A percentile compares a stretch with the other conserved stretches of the same genome.
These are phyloP conservation scores for Esperia sulphurella DNA, from an alignment of 2,888 invertebrate species.

Conservation along the genomic window DNA sequence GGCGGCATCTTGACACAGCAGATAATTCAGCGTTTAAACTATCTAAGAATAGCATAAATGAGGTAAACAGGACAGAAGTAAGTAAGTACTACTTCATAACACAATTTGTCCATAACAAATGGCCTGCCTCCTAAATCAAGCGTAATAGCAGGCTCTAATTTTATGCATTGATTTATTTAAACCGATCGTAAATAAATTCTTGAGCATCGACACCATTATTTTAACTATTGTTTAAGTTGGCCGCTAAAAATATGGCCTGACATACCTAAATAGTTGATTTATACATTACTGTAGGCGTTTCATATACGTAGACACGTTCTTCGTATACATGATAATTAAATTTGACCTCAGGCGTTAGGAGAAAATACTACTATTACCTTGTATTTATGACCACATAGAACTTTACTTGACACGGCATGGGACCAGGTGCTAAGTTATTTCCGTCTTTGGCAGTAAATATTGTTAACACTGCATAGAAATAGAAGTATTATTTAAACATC, in stretches of 20 bases:
- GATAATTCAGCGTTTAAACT: too few species aligned
- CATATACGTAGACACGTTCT: slow-evolving; percentile 39
- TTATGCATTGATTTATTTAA: slow-evolving; percentile 73
- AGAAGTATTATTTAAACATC: slow-evolving; percentile 15
- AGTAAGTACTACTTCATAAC: slow-evolving; percentile 21
- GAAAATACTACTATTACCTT: slow-evolving; percentile 51
- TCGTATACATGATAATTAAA: slow-evolving; percentile 74
- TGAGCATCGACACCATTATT: slow-evolving; percentile 67
- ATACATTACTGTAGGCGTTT: slow-evolving; percentile 62
- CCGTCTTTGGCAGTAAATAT: slow-evolving; percentile 46
- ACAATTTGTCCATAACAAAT: slow-evolving; percentile 58
- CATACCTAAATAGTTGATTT: slow-evolving; percentile 49
- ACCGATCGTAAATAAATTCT: slow-evolving; percentile 70
- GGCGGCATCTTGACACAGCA: too few species aligned
- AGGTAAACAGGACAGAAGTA: background rate
- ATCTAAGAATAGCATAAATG: background rate
- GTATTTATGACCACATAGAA: slow-evolving; percentile 59
- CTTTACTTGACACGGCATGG: slow-evolving; percentile 59
- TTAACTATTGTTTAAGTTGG: slow-evolving; percentile 69
- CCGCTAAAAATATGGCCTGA: slow-evolving; percentile 51
- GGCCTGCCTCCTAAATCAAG: slow-evolving; percentile 70
- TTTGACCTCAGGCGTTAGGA: slow-evolving; percentile 62
- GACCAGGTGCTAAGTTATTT: slow-evolving; percentile 56
- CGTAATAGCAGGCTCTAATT: slow-evolving; percentile 66
- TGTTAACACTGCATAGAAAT: slow-evolving; percentile 42